Percentiles rank a stretch among this genome's conserved stretches.
phyloP scores from a whole-genome alignment of 2,113 vertebrate genomes.

The Beaufortia kweichowensis region DNA sequence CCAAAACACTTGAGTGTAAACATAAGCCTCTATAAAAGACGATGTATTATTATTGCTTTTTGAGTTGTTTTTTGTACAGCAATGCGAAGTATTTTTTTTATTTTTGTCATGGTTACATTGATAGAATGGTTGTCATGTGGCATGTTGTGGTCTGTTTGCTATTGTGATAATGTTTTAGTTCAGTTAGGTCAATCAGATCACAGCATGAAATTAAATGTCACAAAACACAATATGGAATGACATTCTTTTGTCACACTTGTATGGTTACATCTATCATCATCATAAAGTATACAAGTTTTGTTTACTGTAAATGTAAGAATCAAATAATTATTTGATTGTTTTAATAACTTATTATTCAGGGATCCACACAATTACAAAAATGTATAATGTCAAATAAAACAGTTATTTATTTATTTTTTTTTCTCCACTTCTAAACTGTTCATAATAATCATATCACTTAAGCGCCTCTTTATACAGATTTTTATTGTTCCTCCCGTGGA shows the following conservation, averaged over 20 bases:
- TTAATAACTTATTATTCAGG: background rate
- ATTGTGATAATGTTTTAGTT: too few relatives aligned
- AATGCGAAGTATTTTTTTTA: background rate
- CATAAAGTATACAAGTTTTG: background rate
- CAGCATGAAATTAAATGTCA: too few relatives aligned
- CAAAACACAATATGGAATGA: too few relatives aligned
- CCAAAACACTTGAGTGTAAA: background rate
- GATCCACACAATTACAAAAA: too few relatives aligned
- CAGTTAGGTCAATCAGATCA: too few relatives aligned
- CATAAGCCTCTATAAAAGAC: slow-evolving; percentile 13
- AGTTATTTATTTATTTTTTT: background rate
- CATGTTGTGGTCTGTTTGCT: too few relatives aligned
- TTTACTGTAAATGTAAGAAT: background rate
- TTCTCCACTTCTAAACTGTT: background rate
- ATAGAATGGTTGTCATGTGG: background rate
- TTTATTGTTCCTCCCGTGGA: slow-evolving; percentile 12
- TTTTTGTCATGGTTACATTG: background rate
- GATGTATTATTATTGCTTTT: slow-evolving; percentile 46
- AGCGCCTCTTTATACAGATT: background rate
- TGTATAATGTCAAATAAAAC: background rate
- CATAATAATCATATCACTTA: background rate
- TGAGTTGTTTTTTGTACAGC: too few relatives aligned
- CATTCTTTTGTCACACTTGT: too few relatives aligned
- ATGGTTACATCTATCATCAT: background rate
- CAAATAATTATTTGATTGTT: too few relatives aligned